Evolutionary conservation across 35 echinoderm and acorn worm species (phyloP), one percentile per base, ranked within the genome.

Genomic region (Apostichopus parvimensis): DNA sequence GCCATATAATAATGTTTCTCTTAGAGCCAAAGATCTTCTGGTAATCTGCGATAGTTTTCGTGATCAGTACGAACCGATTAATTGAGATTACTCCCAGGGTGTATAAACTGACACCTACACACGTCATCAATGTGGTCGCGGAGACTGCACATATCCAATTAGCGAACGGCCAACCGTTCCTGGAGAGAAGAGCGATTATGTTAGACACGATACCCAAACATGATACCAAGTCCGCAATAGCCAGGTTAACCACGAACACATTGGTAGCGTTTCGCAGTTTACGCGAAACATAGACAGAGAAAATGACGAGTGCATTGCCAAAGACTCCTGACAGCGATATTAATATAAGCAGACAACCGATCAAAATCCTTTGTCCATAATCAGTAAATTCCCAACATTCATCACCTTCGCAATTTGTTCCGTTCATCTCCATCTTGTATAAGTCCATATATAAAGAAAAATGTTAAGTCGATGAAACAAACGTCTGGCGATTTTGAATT

Each of bases 191-290:
- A 0, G 96, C 96, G 1, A 98, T 73, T 4, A 82, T 80, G 25
- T 93, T 93, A 91, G 92, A 90, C 0, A 92, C 59, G 2, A 94
- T 84, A 53, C 81, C 87, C 18, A 98, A 70, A 17, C 89, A 92
- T 0, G 94, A 92, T 34, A 93, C 83, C 28, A 99, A 75, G 76
- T 99, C 97, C 0, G 95, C 95, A 8, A 96, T 24, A 9, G 95
- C 93, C 4, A 99, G 92, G 78, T 99, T 99, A 62, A 99, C 97
- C 8, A 99, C 95, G 84, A 99, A 99, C 8, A 96, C 95, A 87
- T 99, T 99, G 8, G 97, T 96, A 9, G 91, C 88, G 53, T 95
- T 99, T 25, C 95, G 91, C 8, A 99, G 88, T 82, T 94, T 91
- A 14, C 60, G 24, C 9, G 92, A 94, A 24, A 94, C 59, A 14